Evolutionary conservation across 1,140 invertebrate species (phyloP).

Genomic region (Cepaea nemoralis): DNA sequence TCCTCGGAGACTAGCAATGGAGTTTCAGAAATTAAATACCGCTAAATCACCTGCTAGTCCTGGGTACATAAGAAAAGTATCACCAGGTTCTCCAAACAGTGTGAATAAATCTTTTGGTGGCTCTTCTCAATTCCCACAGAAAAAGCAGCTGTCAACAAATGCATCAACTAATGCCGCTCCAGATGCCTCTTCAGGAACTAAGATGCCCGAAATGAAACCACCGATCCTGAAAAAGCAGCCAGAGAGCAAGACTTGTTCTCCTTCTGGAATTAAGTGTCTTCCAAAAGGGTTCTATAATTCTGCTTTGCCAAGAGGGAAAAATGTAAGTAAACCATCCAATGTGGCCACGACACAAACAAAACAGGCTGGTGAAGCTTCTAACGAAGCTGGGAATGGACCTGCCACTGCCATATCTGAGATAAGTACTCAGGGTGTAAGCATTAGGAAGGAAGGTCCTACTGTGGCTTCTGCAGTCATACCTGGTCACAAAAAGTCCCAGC

Average conservation of each 20-base stretch:
- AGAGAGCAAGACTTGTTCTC: not conserved
- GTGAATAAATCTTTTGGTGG: not conserved
- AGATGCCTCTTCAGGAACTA: not conserved
- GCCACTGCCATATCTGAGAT: not conserved
- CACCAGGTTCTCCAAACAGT: constrained; percentile 1
- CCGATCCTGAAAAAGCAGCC: not conserved
- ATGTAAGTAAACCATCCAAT: not conserved
- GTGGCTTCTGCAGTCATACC: not conserved
- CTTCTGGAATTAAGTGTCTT: not conserved
- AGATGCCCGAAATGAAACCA: not conserved
- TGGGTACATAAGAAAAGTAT: not conserved
- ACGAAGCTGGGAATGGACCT: not conserved
- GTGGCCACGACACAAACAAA: not conserved
- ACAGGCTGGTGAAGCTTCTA: not conserved
- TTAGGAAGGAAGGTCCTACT: not conserved
- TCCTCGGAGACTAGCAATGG: constrained; percentile 14
- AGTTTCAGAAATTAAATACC: constrained; percentile 25
- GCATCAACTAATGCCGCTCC: not conserved
- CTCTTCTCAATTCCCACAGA: not conserved
- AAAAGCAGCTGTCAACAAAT: not conserved
- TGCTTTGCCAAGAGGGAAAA: not conserved
- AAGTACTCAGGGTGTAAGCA: not conserved
- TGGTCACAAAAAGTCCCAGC: not conserved
- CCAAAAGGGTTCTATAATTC: constrained; percentile 21
- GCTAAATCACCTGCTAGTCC: not conserved